Base-by-base conservation (phyloP, 2,797 vertebrate species). In the Anguilla anguilla region DNA sequence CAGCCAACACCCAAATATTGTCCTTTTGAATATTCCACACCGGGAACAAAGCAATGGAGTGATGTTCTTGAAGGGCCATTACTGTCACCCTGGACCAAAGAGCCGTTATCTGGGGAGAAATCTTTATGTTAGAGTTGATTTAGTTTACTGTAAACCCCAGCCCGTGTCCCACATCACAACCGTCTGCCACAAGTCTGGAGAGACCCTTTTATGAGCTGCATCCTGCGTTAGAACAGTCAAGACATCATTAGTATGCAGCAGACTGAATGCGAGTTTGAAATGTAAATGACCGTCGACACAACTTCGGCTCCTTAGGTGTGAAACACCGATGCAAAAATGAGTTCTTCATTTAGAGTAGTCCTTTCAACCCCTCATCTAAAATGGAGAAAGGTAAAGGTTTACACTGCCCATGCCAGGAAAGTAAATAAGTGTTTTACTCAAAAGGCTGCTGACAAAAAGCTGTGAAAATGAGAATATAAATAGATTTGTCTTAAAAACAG, bases 301-400 rank as follows among this genome's bases (percentile, higher is more conserved):
- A 88, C 87, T 89, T 92, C 89, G 91, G 92, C 91, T 83, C 49
- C 92, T 91, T 88, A 87, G 19, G 88, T 89, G 90, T 91, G 93
- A 93, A 94, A 93, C 93, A 92, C 89, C 85, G 85, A 88, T 84
- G 77, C 31, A 43, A 92, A 61, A 87, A 92, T 91, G 90, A 90
- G 89, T 94, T 92, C 84, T 83, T 46, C 89, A 86, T 90, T 88
- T 89, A 88, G 90, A 90, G 64, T 28, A 28, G 6, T 67, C 91
- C 92, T 89, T 89, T 83, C 92, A 91, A 92, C 91, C 90, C 89
- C 85, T 91, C 86, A 90, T 92, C 92, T 91, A 89, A 93, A 15
- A 13, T 15, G 9, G 86, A 88, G 69, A 79, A 89, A 88, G 92
- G 90, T 89, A 89, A 90, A 89, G 92, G 93, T 90, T 59, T 11